phyloP scores from a whole-genome alignment of 2,113 vertebrate genomes.

The Gallinago media region DNA sequence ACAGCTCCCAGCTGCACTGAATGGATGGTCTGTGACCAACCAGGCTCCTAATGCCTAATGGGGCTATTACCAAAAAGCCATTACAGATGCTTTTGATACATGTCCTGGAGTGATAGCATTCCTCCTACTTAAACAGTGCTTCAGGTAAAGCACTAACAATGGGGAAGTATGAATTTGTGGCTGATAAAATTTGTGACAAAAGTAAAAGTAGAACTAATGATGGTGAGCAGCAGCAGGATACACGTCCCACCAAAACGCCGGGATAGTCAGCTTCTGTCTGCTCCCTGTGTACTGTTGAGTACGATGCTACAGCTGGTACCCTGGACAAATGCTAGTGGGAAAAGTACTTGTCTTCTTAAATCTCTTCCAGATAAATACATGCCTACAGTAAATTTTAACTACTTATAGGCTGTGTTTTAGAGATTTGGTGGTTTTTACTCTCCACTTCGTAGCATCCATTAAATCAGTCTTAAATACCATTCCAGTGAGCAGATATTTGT shows the following conservation, averaged over 20 bases:
- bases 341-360: not conserved
- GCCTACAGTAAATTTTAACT: not conserved
- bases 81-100: accelerated
- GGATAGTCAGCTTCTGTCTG: not conserved
- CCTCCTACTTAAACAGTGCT: not conserved
- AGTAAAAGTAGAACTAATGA: not conserved
- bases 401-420: not conserved
- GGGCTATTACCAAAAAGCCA: accelerated
- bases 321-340: not conserved
- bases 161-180: not conserved
- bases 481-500: not conserved
- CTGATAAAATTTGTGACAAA: not conserved
- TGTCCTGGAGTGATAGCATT: not conserved
- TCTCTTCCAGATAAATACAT: not conserved
- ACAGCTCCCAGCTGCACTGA: not conserved
- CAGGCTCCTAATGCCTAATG: not conserved
- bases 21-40: not conserved
- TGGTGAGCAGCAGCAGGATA: not conserved
- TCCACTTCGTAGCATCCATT: not conserved
- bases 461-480: not conserved
- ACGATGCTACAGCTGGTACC: not conserved
- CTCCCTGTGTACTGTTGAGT: accelerated
- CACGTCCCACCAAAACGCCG: accelerated
- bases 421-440: not conserved
- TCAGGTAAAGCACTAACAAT: not conserved